A percentile compares a stretch with the other conserved stretches of the same genome.
These are phyloP conservation scores for Drosophila melanocephala DNA, from an alignment of 2,888 invertebrate genomes.

Conservation along the genomic window DNA sequence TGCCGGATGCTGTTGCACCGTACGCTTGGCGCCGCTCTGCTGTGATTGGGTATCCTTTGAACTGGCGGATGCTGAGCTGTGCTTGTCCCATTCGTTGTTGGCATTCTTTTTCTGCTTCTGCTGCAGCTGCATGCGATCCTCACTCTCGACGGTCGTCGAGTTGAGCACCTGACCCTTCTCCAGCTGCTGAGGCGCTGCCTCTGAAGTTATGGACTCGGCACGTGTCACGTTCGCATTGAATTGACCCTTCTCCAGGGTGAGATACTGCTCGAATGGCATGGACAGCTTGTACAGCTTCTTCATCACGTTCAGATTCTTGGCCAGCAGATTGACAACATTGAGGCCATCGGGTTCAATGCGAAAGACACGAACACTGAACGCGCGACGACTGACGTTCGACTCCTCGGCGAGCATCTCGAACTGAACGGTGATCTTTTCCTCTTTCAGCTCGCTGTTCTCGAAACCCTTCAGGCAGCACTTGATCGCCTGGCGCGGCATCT, in stretches of 20 bases:
- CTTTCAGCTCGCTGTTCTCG: slow-evolving; percentile 83
- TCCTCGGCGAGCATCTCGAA: slow-evolving; percentile 90
- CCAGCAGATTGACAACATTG: slow-evolving; percentile 81
- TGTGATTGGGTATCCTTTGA: slow-evolving; percentile 74
- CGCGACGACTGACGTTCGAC: slow-evolving; percentile 80
- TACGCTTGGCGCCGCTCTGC: slow-evolving; percentile 54
- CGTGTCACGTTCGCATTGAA: slow-evolving; percentile 68
- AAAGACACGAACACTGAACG: slow-evolving; percentile 85
- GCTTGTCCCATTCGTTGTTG: slow-evolving; percentile 82
- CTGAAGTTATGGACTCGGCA: slow-evolving; percentile 52
- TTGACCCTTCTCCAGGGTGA: slow-evolving; percentile 83
- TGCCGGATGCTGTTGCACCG: slow-evolving; percentile 46
- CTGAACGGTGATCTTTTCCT: slow-evolving; percentile 84
- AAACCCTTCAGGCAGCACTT: slow-evolving; percentile 91
- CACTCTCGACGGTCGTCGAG: slow-evolving; percentile 75
- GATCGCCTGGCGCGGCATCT: slow-evolving; percentile 90
- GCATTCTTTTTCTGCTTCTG: slow-evolving; percentile 37
- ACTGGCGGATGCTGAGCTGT: slow-evolving; percentile 79
- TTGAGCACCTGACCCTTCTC: slow-evolving; percentile 64
- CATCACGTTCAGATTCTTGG: slow-evolving; percentile 87
- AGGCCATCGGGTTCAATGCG: slow-evolving; percentile 85
- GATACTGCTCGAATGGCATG: slow-evolving; percentile 85
- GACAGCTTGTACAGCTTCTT: slow-evolving; percentile 86
- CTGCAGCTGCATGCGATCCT: slow-evolving; percentile 69
- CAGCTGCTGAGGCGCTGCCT: slow-evolving; percentile 30